Base-by-base conservation (phyloP, 2,113 vertebrate genomes). In the Tylochromis polylepis region DNA sequence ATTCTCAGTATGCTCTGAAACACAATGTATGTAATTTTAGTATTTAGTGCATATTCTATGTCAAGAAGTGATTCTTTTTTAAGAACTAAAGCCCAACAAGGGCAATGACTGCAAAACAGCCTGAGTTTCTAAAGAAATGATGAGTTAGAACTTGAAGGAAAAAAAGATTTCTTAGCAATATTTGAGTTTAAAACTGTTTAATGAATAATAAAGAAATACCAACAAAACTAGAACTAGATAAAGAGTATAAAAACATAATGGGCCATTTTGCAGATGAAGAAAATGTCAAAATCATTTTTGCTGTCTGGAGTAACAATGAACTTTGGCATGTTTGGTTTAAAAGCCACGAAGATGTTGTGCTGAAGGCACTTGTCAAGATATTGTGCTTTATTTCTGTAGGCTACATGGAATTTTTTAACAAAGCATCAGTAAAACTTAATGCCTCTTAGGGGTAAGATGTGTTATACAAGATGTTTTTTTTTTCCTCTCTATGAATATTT, bases 11-110 rank as follows among this genome's bases (percentile, higher is more conserved):
- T 60, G 83, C 84, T 55, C 84, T 34, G 22, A 27, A 41, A 67
- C 27, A 9, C 11, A 31, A 38, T 82, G 51, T 89, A 82, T 85
- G n/a, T 49, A 70, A 65, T 85, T 84, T 83, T 84, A 65, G 51
- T 56, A 86, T 86, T 91, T 83, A 89, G 80, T 90, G 85, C 82
- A 79, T 77, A n/a, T 20, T 77, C 70, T 53, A 12, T 83, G 88
- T 88, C 90, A 92, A 93, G 87, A 84, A 60, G 55, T 81, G 90
- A 90, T 51, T 79, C 11, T 24, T 22, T 83, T 85, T 62, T 59
- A 49, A 31, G 16, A 49, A 85, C 38, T 22, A 5, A 81, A 81
- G 60, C 5, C 43, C 43, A 49, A 49, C 24, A 49, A 77, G 27
- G 43, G 16, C 6, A 2, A 78, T 4, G 20, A 51, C 8, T 8